Percentiles rank a stretch among this genome's conserved stretches.
Evolutionary conservation across 2,113 vertebrate genomes (phyloP).

Genomic region (Crotalus helleri): DNA sequence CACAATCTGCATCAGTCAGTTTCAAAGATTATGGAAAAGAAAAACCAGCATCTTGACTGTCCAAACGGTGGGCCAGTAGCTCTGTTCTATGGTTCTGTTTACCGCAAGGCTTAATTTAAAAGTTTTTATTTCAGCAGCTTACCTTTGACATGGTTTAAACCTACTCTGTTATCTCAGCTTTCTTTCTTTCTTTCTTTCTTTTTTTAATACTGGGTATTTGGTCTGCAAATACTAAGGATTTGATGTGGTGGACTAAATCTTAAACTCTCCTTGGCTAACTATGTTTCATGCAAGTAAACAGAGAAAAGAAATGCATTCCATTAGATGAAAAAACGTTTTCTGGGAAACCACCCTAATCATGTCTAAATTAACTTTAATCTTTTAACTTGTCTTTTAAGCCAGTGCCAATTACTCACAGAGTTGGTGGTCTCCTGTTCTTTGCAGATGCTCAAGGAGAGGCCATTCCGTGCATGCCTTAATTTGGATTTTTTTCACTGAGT

Average conservation of each 20-base stretch:
- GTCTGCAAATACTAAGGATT: neutral
- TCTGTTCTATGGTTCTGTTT: neutral
- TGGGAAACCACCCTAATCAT: neutral
- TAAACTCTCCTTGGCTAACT: neutral
- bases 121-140: neutral
- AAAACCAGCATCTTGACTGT: neutral
- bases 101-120: neutral
- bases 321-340: neutral
- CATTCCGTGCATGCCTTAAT: neutral
- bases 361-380: neutral
- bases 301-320: neutral
- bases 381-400: neutral
- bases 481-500: neutral
- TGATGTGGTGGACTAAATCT: neutral
- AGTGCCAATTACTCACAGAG: neutral
- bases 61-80: neutral
- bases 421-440: neutral
- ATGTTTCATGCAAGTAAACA: neutral
- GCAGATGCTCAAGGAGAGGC: neutral
- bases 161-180: neutral
- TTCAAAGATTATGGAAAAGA: neutral
- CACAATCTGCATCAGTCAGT: neutral
- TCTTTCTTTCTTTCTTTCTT: neutral
- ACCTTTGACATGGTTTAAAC: neutral
- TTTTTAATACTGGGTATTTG: neutral